phyloP scores from a whole-genome alignment of 2,113 vertebrate genomes.

The Chionomys nivalis region DNA sequence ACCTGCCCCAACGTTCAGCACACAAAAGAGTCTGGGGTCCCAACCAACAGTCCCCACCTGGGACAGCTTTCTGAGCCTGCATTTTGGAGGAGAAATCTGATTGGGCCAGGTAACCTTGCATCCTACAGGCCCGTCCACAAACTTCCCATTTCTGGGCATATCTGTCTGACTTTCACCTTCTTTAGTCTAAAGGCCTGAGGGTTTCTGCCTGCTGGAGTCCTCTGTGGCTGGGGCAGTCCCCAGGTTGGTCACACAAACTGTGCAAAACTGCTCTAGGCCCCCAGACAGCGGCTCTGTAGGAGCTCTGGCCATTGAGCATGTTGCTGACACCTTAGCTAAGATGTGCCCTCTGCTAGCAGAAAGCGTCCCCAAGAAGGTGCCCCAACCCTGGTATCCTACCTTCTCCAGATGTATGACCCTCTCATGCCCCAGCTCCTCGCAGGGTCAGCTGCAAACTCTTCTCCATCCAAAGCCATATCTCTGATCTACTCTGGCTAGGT shows the following conservation, averaged over 20 bases:
- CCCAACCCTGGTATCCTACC: neutral
- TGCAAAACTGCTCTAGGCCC: neutral
- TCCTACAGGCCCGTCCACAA: rapidly evolving
- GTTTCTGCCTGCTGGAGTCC: neutral
- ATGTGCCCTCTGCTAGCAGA: neutral
- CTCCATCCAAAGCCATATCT: neutral
- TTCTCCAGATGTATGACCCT: neutral
- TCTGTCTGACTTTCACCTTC: neutral
- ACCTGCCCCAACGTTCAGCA: neutral
- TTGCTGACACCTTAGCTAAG: neutral
- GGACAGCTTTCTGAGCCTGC: neutral
- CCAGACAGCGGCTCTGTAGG: neutral
- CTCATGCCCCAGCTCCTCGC: too few species aligned
- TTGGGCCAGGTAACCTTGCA: neutral
- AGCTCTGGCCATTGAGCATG: neutral
- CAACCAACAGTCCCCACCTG: neutral
- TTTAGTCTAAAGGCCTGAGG: neutral
- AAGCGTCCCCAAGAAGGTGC: neutral
- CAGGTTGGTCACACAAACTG: neutral
- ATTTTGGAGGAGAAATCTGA: neutral
- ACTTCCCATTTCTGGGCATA: neutral
- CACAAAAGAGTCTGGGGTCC: neutral
- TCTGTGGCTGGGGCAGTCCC: neutral
- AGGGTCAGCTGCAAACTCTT: neutral
- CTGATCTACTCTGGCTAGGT: neutral